Conservation (phyloP, 2,113 vertebrate genomes). For the Pandion haliaetus region DNA sequence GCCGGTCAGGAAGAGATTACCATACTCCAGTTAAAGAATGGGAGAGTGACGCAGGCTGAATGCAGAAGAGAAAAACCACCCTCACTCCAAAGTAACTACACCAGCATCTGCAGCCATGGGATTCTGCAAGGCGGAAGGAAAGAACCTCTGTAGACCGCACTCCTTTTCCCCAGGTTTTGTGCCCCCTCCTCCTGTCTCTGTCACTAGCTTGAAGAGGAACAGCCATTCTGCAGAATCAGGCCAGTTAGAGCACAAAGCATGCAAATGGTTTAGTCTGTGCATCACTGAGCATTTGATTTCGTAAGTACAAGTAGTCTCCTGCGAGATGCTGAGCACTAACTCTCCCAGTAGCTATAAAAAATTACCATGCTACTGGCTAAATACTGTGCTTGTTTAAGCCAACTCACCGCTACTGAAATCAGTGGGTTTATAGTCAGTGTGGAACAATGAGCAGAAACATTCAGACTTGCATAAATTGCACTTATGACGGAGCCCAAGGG, state of each 20-base stretch:
- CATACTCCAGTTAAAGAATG: not conserved
- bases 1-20: constrained; percentile 2
- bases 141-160: not conserved
- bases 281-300: not conserved
- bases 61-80: not conserved
- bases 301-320: not conserved
- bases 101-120: not conserved
- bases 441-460: not conserved
- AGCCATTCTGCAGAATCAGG: not conserved
- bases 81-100: not conserved
- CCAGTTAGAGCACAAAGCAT: not conserved
- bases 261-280: not conserved
- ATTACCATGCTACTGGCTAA: not conserved
- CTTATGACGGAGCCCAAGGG: not conserved
- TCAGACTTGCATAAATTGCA: not conserved
- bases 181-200: not conserved
- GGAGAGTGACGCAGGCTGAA: constrained; percentile 45
- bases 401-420: not conserved
- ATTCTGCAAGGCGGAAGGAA: not conserved
- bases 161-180: not conserved
- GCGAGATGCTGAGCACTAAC: not conserved
- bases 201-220: not conserved
- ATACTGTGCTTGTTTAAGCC: not conserved
- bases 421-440: not conserved
- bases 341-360: not conserved